These are phyloP conservation scores for Volucella inanis DNA, from an alignment of 2,888 invertebrate species.

Conservation along the genomic window DNA sequence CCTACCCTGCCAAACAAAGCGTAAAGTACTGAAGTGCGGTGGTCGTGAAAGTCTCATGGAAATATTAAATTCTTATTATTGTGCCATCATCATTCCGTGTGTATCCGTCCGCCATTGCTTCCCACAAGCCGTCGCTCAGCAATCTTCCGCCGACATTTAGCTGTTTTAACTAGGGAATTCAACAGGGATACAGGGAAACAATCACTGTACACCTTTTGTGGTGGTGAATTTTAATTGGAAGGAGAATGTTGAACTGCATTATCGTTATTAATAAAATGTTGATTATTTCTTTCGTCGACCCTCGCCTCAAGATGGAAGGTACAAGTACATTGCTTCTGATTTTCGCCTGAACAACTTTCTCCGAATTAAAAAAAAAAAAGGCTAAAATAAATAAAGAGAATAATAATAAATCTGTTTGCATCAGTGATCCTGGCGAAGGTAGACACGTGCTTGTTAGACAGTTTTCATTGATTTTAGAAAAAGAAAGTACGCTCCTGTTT, in stretches of 20 bases:
- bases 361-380: slow-evolving; percentile 47
- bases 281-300: slow-evolving; percentile 65
- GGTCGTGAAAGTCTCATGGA: slow-evolving; percentile 72
- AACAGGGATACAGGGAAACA: slow-evolving; percentile 52
- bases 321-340: slow-evolving; percentile 37
- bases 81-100: slow-evolving; percentile 58
- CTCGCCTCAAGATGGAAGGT: slow-evolving; percentile 20
- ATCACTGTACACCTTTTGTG: slow-evolving; percentile 65
- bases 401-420: slow-evolving; percentile 49
- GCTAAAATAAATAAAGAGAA: slow-evolving; percentile 5
- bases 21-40: slow-evolving; percentile 67
- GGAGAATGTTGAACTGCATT: slow-evolving; percentile 65
- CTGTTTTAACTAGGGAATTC: slow-evolving; percentile 2
- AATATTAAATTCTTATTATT: slow-evolving; percentile 75
- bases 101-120: neutral
- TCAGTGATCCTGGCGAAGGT: slow-evolving; percentile 49
- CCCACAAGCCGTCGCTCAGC: neutral
- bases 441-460: slow-evolving; percentile 62
- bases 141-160: slow-evolving; percentile 22
- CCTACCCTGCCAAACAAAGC: slow-evolving; percentile 68
- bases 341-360: slow-evolving; percentile 60
- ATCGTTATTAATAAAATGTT: slow-evolving; percentile 72
- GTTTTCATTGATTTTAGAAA: slow-evolving; percentile 41
- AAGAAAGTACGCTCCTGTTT: slow-evolving; percentile 26
- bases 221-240: slow-evolving; percentile 38